A percentile compares a stretch with the other conserved stretches of the same genome.
Conservation (phyloP, 2,888 invertebrate genomes). For the Chrysina gloriosa region DNA sequence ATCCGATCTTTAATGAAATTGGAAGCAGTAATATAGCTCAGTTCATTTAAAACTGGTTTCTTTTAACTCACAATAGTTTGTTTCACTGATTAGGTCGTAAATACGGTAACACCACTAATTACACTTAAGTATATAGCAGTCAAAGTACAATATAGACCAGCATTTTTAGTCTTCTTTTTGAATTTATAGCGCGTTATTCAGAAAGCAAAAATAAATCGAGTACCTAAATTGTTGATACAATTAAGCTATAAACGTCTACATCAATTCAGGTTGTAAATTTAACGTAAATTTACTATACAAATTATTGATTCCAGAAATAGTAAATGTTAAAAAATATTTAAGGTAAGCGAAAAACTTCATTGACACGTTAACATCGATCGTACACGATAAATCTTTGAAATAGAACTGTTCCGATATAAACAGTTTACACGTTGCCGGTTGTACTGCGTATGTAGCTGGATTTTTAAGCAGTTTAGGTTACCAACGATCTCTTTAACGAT, state of each 20-base stretch:
- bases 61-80: no score
- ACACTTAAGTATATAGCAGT: background rate
- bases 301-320: slow-evolving; percentile 18
- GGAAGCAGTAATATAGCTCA: no score
- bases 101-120: background rate
- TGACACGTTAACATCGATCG: slow-evolving; percentile 16
- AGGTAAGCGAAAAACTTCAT: slow-evolving; percentile 12
- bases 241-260: slow-evolving; percentile 10
- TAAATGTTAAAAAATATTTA: background rate
- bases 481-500: background rate
- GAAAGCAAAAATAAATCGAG: slow-evolving; percentile 2
- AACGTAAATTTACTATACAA: slow-evolving; percentile 12
- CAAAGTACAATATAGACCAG: background rate
- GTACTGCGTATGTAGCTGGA: background rate
- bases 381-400: slow-evolving; percentile 8
- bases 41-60: no score
- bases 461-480: background rate
- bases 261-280: slow-evolving; percentile 15
- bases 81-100: no score
- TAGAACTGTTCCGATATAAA: background rate
- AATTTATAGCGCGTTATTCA: background rate
- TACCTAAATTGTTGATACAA: slow-evolving; percentile 14
- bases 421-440: background rate
- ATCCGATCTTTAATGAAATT: no score
- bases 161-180: background rate